Conservation (phyloP, 2,888 invertebrate genomes). For the Xestia ashworthii region DNA sequence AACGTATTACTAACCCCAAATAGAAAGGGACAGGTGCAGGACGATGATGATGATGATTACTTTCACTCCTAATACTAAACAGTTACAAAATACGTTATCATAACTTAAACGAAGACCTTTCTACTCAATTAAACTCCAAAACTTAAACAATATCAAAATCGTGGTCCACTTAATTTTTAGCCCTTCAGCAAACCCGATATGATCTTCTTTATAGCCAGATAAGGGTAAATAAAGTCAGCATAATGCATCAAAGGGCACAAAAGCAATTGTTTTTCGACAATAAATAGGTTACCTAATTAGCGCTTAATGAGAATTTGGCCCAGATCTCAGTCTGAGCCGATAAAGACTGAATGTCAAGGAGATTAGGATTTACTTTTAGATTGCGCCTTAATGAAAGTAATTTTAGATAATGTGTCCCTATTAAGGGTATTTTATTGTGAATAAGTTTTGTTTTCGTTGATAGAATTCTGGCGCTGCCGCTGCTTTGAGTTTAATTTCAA, state of each 20-base stretch:
- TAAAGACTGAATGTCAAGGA: slow-evolving; percentile 43
- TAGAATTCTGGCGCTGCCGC: slow-evolving; percentile 27
- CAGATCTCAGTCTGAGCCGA: slow-evolving; percentile 27
- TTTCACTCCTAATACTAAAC: not conserved
- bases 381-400: slow-evolving; percentile 51
- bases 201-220: slow-evolving; percentile 45
- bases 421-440: slow-evolving; percentile 47
- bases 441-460: slow-evolving; percentile 39
- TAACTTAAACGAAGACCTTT: not conserved
- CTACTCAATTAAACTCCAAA: not conserved
- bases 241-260: slow-evolving; percentile 53
- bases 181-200: slow-evolving; percentile 32
- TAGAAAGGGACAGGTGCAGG: too few species aligned
- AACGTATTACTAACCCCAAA: too few species aligned
- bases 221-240: slow-evolving; percentile 44
- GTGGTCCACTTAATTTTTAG: slow-evolving; percentile 24
- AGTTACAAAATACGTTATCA: not conserved
- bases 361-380: slow-evolving; percentile 54
- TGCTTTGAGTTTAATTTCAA: slow-evolving; percentile 24
- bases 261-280: slow-evolving; percentile 50
- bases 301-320: slow-evolving; percentile 42
- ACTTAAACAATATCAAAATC: slow-evolving; percentile 26
- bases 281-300: slow-evolving; percentile 55
- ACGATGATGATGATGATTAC: too few species aligned
- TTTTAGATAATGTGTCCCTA: slow-evolving; percentile 52